These are phyloP conservation scores for Corydoras maculifer DNA, from an alignment of 2,113 vertebrate genomes.

Conservation along the genomic window DNA sequence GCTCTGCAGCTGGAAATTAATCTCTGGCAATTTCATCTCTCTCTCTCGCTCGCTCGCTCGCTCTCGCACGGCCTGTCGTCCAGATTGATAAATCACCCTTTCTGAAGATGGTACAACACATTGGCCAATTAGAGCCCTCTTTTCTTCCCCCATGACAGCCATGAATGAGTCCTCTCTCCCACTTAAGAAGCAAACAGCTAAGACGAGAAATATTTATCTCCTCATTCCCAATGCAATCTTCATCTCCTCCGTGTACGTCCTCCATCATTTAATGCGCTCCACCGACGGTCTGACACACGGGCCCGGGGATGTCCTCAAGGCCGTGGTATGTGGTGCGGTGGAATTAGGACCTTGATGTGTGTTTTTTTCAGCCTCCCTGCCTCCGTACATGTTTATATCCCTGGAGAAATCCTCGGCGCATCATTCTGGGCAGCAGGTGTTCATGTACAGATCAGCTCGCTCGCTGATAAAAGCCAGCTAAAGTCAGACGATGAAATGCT, in stretches of 20 bases:
- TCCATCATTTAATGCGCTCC: slow-evolving; percentile 44
- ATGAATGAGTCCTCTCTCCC: slow-evolving; percentile 47
- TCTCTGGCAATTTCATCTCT: slow-evolving; percentile 63
- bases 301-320: not conserved
- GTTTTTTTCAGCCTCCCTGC: slow-evolving; percentile 1
- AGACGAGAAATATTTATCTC: slow-evolving; percentile 16
- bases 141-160: slow-evolving; percentile 50
- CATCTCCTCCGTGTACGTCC: slow-evolving; percentile 21
- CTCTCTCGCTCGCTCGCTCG: slow-evolving; percentile 58
- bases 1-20: slow-evolving; percentile 61
- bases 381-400: slow-evolving; percentile 20
- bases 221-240: slow-evolving; percentile 23
- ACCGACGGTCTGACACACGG: slow-evolving; percentile 42
- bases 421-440: slow-evolving; percentile 17
- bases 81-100: slow-evolving; percentile 66
- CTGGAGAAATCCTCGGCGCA: slow-evolving; percentile 7
- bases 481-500: slow-evolving; percentile 1
- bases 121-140: slow-evolving; percentile 59
- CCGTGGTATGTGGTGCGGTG: not conserved
- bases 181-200: slow-evolving; percentile 17
- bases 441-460: not conserved
- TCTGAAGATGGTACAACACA: slow-evolving; percentile 64
- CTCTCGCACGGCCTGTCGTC: slow-evolving; percentile 48
- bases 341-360: slow-evolving; percentile 29
- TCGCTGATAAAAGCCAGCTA: slow-evolving; percentile 2